These are phyloP conservation scores for Epicauta chinensis DNA, from an alignment of 1,140 invertebrate genomes.

Conservation along the genomic window DNA sequence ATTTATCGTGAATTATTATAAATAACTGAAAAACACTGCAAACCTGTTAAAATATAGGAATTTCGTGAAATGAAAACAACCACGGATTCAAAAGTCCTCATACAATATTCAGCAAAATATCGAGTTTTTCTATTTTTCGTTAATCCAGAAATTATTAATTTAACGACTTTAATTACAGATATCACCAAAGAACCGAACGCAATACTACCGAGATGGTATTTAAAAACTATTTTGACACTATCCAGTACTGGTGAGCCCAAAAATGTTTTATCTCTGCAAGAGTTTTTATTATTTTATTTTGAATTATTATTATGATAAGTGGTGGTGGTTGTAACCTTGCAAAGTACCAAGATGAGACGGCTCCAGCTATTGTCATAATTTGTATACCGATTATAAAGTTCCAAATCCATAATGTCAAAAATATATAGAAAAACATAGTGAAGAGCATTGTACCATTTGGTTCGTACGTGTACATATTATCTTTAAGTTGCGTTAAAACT, in stretches of 20 bases:
- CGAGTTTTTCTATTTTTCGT: neutral
- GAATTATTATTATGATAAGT: constrained; percentile 2
- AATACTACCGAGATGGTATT: constrained; percentile 64
- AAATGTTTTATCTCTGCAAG: neutral
- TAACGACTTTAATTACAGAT: neutral
- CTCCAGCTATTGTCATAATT: constrained; percentile 61
- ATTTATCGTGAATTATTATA: too few species aligned
- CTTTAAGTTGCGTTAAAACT: neutral
- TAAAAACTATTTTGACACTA: constrained; percentile 44
- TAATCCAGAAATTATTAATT: constrained; percentile 61
- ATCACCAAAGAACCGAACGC: constrained; percentile 58
- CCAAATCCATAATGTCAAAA: constrained; percentile 37
- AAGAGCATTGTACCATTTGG: constrained; percentile 6
- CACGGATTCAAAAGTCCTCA: constrained; percentile 60
- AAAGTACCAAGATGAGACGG: constrained; percentile 69
- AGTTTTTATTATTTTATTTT: too few species aligned
- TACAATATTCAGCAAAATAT: neutral
- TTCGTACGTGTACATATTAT: neutral
- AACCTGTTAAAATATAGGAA: constrained; percentile 70
- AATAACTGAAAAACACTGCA: too few species aligned
- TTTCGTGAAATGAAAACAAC: constrained; percentile 63
- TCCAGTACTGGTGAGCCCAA: neutral
- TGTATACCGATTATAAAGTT: constrained; percentile 68
- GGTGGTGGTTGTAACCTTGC: constrained; percentile 46
- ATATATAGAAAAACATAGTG: neutral